phyloP scores from a whole-genome alignment of 2,888 invertebrate genomes.

The Apodemia duryi region DNA sequence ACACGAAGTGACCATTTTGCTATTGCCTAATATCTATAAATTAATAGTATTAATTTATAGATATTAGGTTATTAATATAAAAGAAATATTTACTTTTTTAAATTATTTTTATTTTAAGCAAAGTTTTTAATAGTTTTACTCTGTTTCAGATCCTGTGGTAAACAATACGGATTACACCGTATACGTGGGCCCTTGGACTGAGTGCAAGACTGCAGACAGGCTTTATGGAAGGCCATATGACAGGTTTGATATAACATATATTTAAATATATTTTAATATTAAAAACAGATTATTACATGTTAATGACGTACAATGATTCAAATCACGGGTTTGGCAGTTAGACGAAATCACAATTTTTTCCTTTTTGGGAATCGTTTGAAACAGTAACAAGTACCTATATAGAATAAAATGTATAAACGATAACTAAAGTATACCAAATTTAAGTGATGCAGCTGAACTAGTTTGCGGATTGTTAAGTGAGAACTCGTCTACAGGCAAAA shows the following conservation, averaged over 20 bases:
- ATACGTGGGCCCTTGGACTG: constrained; percentile 64
- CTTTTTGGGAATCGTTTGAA: too few relatives aligned
- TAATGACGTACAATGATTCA: too few relatives aligned
- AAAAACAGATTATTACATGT: neutral
- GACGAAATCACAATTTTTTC: too few relatives aligned
- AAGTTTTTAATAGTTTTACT: constrained; percentile 1
- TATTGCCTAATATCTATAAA: too few relatives aligned
- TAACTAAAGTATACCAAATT: neutral
- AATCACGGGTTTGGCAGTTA: too few relatives aligned
- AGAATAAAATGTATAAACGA: neutral
- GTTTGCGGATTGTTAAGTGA: neutral
- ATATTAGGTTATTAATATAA: too few relatives aligned
- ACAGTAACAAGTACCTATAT: too few relatives aligned
- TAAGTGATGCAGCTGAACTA: neutral
- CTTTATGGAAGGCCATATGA: constrained; percentile 51
- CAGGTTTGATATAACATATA: constrained; percentile 41
- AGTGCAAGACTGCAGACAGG: constrained; percentile 49
- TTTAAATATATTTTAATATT: neutral
- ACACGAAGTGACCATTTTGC: too few relatives aligned
- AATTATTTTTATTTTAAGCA: too few relatives aligned
- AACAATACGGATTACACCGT: constrained; percentile 51
- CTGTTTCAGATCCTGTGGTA: constrained; percentile 46
- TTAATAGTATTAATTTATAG: too few relatives aligned
- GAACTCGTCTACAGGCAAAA: constrained; percentile 2
- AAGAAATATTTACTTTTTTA: too few relatives aligned